These are phyloP conservation scores for Meghimatium bilineatum DNA, from an alignment of 2,888 invertebrate species.

Conservation along the genomic window DNA sequence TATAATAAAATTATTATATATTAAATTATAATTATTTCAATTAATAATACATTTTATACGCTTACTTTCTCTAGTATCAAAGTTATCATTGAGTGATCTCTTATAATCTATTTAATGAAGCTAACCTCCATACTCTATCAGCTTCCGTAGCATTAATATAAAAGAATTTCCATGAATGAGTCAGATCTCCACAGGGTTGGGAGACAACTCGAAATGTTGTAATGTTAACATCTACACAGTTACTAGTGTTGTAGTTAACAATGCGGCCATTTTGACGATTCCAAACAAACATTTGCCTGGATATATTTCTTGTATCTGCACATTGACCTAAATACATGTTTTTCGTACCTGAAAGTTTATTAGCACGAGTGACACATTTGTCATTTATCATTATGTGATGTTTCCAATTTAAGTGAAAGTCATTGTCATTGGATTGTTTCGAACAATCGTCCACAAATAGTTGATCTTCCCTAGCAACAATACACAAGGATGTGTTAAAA, in stretches of 20 bases:
- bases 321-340: background rate
- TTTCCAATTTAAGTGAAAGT: conserved; percentile 5
- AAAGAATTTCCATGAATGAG: background rate
- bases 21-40: no score
- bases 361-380: background rate
- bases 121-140: background rate
- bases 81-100: background rate
- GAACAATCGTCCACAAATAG: background rate
- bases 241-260: background rate
- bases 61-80: no score
- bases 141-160: background rate
- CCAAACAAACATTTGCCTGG: conserved; percentile 17
- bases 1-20: no score
- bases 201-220: background rate
- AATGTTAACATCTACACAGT: background rate
- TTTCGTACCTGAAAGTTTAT: background rate
- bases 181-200: background rate
- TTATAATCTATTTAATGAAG: background rate
- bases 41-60: no score
- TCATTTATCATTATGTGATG: background rate
- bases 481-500: background rate
- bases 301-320: background rate
- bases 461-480: background rate
- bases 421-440: background rate
- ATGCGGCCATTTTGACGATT: conserved; percentile 5